These are phyloP conservation scores for Trichomycterus rosablanca DNA, from an alignment of 2,113 vertebrate species.

Conservation along the genomic window DNA sequence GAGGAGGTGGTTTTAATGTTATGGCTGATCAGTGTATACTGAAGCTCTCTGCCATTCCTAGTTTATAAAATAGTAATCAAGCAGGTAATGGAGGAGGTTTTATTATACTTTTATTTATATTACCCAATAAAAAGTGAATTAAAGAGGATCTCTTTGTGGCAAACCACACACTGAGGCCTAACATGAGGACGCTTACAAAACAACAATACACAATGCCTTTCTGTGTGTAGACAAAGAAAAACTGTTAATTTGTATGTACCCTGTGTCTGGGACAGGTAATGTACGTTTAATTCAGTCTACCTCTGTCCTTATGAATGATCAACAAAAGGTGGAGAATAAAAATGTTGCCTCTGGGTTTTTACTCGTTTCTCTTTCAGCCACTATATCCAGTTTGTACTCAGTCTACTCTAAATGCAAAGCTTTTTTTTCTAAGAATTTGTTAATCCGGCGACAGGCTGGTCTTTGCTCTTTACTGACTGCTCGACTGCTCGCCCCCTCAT, in stretches of 20 bases:
- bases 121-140: constrained; percentile 31
- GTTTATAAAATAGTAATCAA: too few relatives aligned
- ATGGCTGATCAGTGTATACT: too few relatives aligned
- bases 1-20: too few relatives aligned
- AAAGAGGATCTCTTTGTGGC: too few relatives aligned
- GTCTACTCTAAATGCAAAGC: constrained; percentile 57
- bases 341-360: constrained; percentile 36
- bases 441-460: constrained; percentile 37
- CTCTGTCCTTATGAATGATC: constrained; percentile 26
- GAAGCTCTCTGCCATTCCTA: too few relatives aligned
- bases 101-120: too few relatives aligned
- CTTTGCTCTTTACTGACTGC: constrained; percentile 34
- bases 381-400: constrained; percentile 3
- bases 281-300: constrained; percentile 12
- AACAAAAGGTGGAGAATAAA: constrained; percentile 34
- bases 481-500: constrained; percentile 45
- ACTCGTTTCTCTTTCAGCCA: constrained; percentile 12
- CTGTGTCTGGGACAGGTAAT: neutral
- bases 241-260: neutral
- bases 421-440: constrained; percentile 43
- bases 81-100: too few relatives aligned
- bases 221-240: neutral
- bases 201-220: too few relatives aligned
- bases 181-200: too few relatives aligned
- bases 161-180: too few relatives aligned